These are phyloP conservation scores for Melanotaenia boesemani DNA, from an alignment of 2,797 vertebrate species.

Conservation along the genomic window DNA sequence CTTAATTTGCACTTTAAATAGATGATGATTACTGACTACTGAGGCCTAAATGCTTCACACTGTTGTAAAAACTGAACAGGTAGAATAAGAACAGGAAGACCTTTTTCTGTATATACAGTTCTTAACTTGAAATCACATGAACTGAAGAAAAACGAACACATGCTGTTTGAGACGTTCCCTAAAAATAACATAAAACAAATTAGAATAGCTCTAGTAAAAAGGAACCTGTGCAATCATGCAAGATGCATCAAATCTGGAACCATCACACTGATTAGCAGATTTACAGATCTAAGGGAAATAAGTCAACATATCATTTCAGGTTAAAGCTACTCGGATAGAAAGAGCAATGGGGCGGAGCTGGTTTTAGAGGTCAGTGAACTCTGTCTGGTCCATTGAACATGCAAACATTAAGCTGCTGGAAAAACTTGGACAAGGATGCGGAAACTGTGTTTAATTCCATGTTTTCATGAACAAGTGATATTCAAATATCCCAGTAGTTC, in stretches of 20 bases:
- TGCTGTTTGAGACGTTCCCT: not conserved
- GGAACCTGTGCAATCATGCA: not conserved
- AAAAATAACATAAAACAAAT: not conserved
- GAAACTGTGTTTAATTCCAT: constrained; percentile 48
- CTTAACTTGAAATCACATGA: not conserved
- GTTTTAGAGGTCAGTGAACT: constrained; percentile 43
- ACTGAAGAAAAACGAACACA: not conserved
- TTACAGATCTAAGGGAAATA: no score
- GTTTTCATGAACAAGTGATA: constrained; percentile 51
- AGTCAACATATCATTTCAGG: not conserved
- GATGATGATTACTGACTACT: no score
- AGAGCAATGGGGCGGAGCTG: not conserved
- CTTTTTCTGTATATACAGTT: no score
- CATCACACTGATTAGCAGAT: no score
- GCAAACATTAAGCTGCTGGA: constrained; percentile 45
- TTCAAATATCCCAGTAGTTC: constrained; percentile 40
- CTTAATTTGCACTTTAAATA: no score
- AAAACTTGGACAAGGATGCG: constrained; percentile 49
- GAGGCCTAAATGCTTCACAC: no score
- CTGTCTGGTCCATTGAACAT: constrained; percentile 14
- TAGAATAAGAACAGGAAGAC: no score
- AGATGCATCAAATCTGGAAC: not conserved
- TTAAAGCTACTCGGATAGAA: not conserved
- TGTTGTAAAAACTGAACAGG: no score
- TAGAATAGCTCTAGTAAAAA: no score